Evolutionary conservation across 2,797 vertebrate species (phyloP), one percentile per base, ranked within the genome.

Genomic region (Micromesistius poutassou): DNA sequence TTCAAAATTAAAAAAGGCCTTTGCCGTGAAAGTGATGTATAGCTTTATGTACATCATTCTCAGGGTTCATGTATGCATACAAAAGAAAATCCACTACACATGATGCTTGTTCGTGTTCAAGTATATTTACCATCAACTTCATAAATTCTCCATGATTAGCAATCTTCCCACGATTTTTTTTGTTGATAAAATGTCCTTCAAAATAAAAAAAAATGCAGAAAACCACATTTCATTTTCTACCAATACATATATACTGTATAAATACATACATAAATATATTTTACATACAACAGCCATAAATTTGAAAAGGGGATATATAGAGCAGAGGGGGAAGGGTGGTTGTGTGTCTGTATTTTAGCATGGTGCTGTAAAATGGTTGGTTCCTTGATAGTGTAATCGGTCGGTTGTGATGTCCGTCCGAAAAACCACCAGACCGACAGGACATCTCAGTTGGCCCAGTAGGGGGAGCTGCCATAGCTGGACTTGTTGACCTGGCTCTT

Each of bases 211-310:
- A 90, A 91, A 93, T 95, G 94, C 93, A 94, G 93, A 94, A 94
- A 94, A 95, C 91, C 95, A 96, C 94, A 93, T 95, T 94, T 95
- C 91, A 95, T 93, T 92, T 95, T 92, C 93, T 95, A 94, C 93
- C 92, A 94, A 96, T 95, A 97, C 97, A 98, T 98, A 98, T 97
- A 94, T 94, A 95, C 94, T 95, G 94, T 95, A 95, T 94, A 98
- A 96, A 97, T 98, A 97, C 96, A 96, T 97, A 97, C 96, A 98
- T 98, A 98, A 97, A 98, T 98, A 99, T 96, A 98, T 96, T 97
- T 96, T 97, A 98, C 97, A 97, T 97, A 98, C 94, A 98, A 97
- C 86, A 96, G 95, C 91, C 93, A 96, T 95, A 94, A 94, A 94
- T 94, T 94, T 94, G 91, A 93, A 96, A 95, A 95, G 95, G 94